phyloP scores from a whole-genome alignment of 2,113 vertebrate genomes.

The Tricholaema leucomelas region DNA sequence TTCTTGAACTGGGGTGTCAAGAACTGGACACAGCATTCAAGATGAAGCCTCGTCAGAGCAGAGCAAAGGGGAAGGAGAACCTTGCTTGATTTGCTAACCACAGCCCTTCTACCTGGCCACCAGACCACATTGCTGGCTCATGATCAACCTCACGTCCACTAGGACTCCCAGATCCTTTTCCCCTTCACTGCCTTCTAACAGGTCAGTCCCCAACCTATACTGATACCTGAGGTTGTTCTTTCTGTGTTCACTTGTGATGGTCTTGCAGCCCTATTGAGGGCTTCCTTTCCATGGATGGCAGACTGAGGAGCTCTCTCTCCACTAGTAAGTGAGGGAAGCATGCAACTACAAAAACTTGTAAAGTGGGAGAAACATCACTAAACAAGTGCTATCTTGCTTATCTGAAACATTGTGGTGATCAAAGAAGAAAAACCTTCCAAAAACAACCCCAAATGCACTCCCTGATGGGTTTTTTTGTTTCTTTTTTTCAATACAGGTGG shows the following conservation, averaged over 20 bases:
- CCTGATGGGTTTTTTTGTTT: neutral
- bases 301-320: neutral
- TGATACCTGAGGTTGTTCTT: too few species aligned
- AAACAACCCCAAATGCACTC: neutral
- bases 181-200: too few species aligned
- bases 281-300: neutral
- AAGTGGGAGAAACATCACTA: neutral
- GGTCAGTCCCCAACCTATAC: too few species aligned
- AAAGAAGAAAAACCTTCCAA: neutral
- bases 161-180: too few species aligned
- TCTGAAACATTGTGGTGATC: neutral
- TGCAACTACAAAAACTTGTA: neutral
- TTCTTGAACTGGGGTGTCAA: too few species aligned
- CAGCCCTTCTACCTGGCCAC: too few species aligned
- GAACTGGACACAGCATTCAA: too few species aligned
- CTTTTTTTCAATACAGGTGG: neutral
- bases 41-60: too few species aligned
- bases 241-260: neutral
- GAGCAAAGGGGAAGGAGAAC: too few species aligned
- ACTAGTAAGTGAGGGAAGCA: neutral
- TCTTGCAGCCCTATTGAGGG: accelerated
- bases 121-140: too few species aligned
- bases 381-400: neutral
- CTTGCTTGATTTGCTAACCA: too few species aligned
- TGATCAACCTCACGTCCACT: too few species aligned